Percentiles rank a stretch among this genome's conserved stretches.
These are phyloP conservation scores for Mesocentrotus franciscanus DNA, from an alignment of 53 echinoderm and acorn worm genomes.

Conservation along the genomic window DNA sequence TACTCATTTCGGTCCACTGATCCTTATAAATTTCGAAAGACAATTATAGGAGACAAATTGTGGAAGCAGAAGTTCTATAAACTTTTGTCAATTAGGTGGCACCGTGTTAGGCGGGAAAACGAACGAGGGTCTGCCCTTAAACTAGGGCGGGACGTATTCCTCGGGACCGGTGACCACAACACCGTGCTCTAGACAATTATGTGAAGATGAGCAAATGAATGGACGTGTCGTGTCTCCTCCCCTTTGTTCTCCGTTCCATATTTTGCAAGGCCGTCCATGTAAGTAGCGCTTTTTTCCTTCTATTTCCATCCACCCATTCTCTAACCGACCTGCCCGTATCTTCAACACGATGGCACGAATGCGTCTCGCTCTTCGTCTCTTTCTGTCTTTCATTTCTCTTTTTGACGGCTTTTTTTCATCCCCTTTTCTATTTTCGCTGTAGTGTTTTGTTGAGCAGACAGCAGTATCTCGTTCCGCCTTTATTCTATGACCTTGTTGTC, in stretches of 20 bases:
- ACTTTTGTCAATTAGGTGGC: constrained; percentile 5
- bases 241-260: constrained; percentile 42
- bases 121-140: background rate
- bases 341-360: constrained; percentile 25
- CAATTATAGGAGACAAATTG: background rate
- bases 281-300: background rate
- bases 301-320: background rate
- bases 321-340: background rate
- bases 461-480: constrained; percentile 48
- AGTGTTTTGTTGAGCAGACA: constrained; percentile 51
- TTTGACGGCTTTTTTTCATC: constrained; percentile 11
- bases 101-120: background rate
- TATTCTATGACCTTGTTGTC: constrained; percentile 58
- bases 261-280: constrained; percentile 38
- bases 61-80: background rate
- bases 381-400: constrained; percentile 33
- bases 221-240: constrained; percentile 55
- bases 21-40: background rate
- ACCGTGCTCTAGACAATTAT: background rate
- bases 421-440: background rate
- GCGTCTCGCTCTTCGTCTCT: constrained; percentile 12
- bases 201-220: constrained; percentile 41
- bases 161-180: constrained; percentile 2
- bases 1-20: background rate
- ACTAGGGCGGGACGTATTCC: constrained; percentile 29